Base-by-base conservation (phyloP, 2,797 vertebrate species). In the Ptychobarbus kaznakovi region DNA sequence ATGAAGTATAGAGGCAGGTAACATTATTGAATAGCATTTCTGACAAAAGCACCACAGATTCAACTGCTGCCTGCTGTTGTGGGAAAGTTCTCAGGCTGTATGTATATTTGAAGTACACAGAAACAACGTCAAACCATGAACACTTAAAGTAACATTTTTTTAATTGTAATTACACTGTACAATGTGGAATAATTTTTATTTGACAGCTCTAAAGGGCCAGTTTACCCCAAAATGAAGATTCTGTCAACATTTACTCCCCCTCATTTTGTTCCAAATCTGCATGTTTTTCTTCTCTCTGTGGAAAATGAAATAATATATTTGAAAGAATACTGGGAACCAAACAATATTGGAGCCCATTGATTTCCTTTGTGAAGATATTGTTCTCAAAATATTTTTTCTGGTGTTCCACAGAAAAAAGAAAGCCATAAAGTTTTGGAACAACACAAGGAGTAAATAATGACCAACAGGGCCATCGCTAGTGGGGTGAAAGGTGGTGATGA, bases 121-220 rank as follows among this genome's bases (percentile, higher is more conserved):
- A 42, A 72, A 56, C 15, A 81, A 81, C 9, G 18, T 35, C 44
- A 81, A 28, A 72, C 49, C 58, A 42, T 32, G 16, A 72, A 58
- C 51, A 58, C 15, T 46, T 65, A 72, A 81, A 72, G 51, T 72
- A 72, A 42, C 22, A 58, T 20, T 44, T 56, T 32, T 40, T 72
- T 81, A 58, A 58, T 70, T 58, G 51, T 32, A 53, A 68, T 68
- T 56, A 28, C 65, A 78, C 15, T 44, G 38, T 46, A 46, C 58
- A 80, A 6, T 72, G 35, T 28, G 20, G n/a, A 81, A 18, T 81
- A 18, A 20, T 70, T 70, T 70, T n/a, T 56, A 20, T 70, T 70
- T 65, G 25, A 65, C 15, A 65, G 1, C 13, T 32, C 56, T 15
- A 53, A 81, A 56, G 32, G 7, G 35, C 22, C 13, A 4, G 0